Evolutionary conservation across 2,888 invertebrate species (phyloP).

Genomic region (Lepidocyrtoides sp.): DNA sequence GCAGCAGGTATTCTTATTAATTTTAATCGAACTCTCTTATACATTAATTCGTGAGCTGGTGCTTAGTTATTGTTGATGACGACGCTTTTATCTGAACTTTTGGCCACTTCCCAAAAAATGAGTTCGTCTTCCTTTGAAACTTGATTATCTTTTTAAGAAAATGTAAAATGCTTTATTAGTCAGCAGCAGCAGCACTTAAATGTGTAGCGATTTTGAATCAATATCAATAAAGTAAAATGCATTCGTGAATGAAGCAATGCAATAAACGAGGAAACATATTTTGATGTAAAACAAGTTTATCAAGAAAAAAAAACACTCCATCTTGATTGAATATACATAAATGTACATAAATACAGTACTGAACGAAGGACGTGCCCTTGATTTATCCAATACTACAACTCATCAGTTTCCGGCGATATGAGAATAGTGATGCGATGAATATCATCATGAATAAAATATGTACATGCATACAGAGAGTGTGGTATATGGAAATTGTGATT

Average conservation of each 20-base stretch:
- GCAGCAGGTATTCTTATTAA: not conserved
- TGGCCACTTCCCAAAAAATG: constrained; percentile 62
- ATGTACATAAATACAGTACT: constrained; percentile 1
- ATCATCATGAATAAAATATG: not conserved
- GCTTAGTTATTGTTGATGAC: not conserved
- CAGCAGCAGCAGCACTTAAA: not conserved
- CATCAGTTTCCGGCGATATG: constrained; percentile 46
- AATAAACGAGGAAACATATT: not conserved
- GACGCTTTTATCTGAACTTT: constrained; percentile 7
- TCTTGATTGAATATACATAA: not conserved
- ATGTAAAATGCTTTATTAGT: not conserved
- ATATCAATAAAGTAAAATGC: constrained; percentile 16
- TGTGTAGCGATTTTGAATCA: constrained; percentile 28
- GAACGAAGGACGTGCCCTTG: constrained; percentile 67
- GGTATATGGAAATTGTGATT: not conserved
- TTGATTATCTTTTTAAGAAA: constrained; percentile 30
- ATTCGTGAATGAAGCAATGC: not conserved
- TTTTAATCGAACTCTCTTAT: constrained; percentile 9
- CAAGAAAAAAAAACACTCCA: constrained; percentile 45
- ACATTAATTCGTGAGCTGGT: not conserved
- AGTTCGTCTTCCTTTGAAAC: constrained; percentile 34
- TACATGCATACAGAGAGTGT: not conserved
- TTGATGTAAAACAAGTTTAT: constrained; percentile 68
- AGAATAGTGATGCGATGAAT: not conserved
- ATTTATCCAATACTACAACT: constrained; percentile 45